Percentiles rank a stretch among this genome's conserved stretches.
These are phyloP conservation scores for Psilanteris sp. DNA, from an alignment of 1,140 invertebrate species.

Conservation along the genomic window DNA sequence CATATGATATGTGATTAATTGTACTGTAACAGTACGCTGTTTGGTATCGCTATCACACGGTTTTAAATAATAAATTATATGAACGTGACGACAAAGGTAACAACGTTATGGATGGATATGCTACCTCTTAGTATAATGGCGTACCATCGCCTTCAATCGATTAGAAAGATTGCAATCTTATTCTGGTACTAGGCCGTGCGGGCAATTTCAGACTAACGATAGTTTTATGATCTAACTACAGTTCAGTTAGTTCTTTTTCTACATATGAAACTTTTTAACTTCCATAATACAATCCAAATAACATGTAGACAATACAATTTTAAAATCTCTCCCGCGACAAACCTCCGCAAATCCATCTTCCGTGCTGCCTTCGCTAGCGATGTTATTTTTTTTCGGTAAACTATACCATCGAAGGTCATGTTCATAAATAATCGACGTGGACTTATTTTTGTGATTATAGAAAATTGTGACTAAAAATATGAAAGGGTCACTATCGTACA, in stretches of 20 bases:
- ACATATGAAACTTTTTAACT: constrained; percentile 51
- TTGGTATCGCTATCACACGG: background rate
- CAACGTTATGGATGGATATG: constrained; percentile 9
- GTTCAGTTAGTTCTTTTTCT: constrained; percentile 46
- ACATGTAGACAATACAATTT: constrained; percentile 41
- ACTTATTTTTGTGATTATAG: constrained; percentile 28
- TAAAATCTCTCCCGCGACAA: constrained; percentile 12
- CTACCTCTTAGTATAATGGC: constrained; percentile 4
- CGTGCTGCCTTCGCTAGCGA: constrained; percentile 44
- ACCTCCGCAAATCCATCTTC: constrained; percentile 27
- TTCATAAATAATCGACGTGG: constrained; percentile 15
- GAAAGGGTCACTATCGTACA: constrained; percentile 52
- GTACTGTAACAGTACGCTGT: background rate
- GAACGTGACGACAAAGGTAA: background rate
- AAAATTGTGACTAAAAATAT: constrained; percentile 23
- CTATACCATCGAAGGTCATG: constrained; percentile 22
- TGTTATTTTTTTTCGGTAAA: constrained; percentile 34
- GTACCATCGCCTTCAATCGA: background rate
- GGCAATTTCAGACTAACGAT: constrained; percentile 8
- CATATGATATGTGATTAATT: constrained; percentile 1
- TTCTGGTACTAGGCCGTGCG: constrained; percentile 31
- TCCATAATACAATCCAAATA: constrained; percentile 18
- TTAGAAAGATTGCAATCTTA: constrained; percentile 32
- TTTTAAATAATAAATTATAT: background rate
- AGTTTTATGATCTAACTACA: constrained; percentile 27